Percentiles rank a stretch among this genome's conserved stretches.
These are phyloP conservation scores for Lumbricus terrestris DNA, from an alignment of 2,888 invertebrate species.

Conservation along the genomic window DNA sequence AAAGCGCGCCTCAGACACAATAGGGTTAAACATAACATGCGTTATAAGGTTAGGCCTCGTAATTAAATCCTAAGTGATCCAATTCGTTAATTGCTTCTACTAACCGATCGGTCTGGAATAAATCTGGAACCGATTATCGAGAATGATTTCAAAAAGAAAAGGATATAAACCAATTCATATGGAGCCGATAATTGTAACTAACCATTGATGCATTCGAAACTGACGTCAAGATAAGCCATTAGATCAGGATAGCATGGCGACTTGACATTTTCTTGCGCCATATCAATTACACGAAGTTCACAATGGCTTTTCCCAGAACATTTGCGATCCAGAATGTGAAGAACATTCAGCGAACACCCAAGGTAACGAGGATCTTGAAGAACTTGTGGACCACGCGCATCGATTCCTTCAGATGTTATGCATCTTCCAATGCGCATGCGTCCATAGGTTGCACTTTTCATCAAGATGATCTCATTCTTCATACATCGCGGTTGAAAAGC, in stretches of 20 bases:
- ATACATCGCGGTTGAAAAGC: neutral
- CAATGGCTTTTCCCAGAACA: conserved; percentile 22
- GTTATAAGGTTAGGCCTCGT: no score
- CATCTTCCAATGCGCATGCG: conserved; percentile 21
- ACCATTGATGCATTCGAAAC: conserved; percentile 29
- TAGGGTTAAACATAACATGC: no score
- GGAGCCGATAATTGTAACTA: neutral
- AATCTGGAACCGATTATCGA: no score
- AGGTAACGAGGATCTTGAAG: neutral
- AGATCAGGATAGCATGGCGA: conserved; percentile 17
- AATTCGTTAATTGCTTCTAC: no score
- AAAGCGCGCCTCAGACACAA: no score
- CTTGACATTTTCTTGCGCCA: neutral
- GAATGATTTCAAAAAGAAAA: no score
- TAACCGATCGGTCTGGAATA: no score
- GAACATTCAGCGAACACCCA: conserved; percentile 21
- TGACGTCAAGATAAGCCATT: conserved; percentile 22
- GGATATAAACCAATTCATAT: no score
- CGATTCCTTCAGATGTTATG: neutral
- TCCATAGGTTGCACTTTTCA: conserved; percentile 20
- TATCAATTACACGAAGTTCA: conserved; percentile 3
- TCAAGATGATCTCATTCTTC: conserved; percentile 14
- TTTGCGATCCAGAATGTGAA: conserved; percentile 15
- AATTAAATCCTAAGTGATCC: no score
- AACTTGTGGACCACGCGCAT: neutral